phyloP scores from a whole-genome alignment of 2,113 vertebrate genomes.

The Otus sunia region DNA sequence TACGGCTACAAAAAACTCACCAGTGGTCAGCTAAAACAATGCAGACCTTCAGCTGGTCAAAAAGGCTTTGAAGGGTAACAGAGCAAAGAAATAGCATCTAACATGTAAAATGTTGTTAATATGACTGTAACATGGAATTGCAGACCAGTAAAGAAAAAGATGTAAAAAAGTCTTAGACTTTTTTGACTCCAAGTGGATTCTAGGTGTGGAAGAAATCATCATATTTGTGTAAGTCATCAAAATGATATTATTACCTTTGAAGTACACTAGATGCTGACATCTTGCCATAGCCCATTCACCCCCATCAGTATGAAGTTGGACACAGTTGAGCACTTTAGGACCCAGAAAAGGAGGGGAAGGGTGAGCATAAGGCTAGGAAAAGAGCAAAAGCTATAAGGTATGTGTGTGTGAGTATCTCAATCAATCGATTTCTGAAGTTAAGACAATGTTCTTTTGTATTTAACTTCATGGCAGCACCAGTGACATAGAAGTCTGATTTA shows the following conservation, averaged over 20 bases:
- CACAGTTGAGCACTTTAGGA: background rate
- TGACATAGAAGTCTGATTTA: background rate
- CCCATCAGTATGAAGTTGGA: background rate
- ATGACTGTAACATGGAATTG: background rate
- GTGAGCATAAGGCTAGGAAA: background rate
- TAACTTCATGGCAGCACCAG: background rate
- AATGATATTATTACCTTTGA: background rate
- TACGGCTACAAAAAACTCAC: background rate
- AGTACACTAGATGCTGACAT: background rate
- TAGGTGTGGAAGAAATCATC: background rate
- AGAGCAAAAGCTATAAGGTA: background rate
- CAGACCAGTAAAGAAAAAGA: background rate
- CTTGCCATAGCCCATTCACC: background rate
- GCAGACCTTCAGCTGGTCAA: background rate
- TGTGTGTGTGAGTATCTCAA: background rate
- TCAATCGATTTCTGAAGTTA: background rate
- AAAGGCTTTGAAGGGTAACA: background rate
- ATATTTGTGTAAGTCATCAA: background rate
- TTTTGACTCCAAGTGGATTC: background rate
- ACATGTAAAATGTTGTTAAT: background rate
- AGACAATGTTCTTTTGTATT: background rate
- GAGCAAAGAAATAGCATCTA: background rate
- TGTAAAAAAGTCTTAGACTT: background rate
- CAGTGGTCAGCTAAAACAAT: background rate
- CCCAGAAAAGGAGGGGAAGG: background rate